Evolutionary conservation across 2,888 invertebrate genomes (phyloP), one percentile per base, ranked within the genome.

Genomic region (Caenorhabditis japonica): DNA sequence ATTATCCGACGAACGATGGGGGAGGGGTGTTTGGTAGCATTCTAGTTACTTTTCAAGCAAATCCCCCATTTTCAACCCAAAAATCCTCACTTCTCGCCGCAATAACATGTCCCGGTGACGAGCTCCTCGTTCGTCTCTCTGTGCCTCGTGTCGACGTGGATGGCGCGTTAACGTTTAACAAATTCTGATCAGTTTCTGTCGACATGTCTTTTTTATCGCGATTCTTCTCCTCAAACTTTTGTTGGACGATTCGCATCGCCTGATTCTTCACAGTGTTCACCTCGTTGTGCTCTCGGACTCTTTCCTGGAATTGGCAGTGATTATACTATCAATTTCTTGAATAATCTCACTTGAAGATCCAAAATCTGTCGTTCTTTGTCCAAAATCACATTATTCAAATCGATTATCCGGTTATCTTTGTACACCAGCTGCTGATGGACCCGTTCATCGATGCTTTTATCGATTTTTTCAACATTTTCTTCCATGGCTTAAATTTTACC

Each of bases 311-410:
- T n/a, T 44, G 7, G 44, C n/a, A n/a, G n/a, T n/a, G n/a, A n/a
- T n/a, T n/a, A n/a, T n/a, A n/a, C n/a, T n/a, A n/a, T 12, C 17
- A 64, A 44, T 19, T 7, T n/a, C 7, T 10, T 41, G 13, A n/a
- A n/a, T n/a, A n/a, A n/a, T n/a, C 4, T 12, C 7, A 75, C 94
- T 88, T 94, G 93, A 5, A 90, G 90, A 88, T 95, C 94, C 76
- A 94, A 88, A 49, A 94, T 91, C 72, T 91, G 91, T 8, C 92
- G 91, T 88, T 94, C 93, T 87, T 93, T 90, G 83, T 92, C 92
- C 80, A 92, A 90, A n/a, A 93, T 91, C 87, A 91, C 91, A 77
- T 91, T 91, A 84, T 91, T 90, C 68, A 94, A 89, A 84, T 93
- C 92, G 36, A 90, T 86, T 62, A 93, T 91, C 83, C 90, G 90